Conservation (phyloP, 2,797 vertebrate genomes). For the Sebastes baramenuke region DNA sequence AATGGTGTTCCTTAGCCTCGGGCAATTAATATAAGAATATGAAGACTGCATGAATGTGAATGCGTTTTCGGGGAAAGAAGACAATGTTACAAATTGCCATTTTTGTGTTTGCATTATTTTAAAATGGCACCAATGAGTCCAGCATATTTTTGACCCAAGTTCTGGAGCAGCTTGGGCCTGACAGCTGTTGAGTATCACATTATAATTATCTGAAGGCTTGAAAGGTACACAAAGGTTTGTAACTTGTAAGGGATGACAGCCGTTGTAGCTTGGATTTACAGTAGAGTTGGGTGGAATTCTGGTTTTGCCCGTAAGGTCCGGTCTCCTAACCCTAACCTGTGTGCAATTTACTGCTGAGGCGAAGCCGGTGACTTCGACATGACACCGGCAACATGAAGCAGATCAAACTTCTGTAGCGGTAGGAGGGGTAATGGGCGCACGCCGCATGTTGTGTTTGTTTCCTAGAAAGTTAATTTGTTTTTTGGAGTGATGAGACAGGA, state of each 20-base stretch:
- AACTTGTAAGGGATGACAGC: not conserved
- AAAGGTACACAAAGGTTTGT: not conserved
- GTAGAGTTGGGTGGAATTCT: not conserved
- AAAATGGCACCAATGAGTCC: not conserved
- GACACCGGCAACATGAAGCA: too few species aligned
- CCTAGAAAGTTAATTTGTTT: not conserved
- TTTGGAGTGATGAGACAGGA: not conserved
- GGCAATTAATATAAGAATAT: not conserved
- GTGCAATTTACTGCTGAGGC: too few species aligned
- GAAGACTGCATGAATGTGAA: not conserved
- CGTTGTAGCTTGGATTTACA: not conserved
- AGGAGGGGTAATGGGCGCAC: fast-evolving
- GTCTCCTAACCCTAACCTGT: too few species aligned
- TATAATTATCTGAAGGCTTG: not conserved
- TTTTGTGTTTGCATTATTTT: not conserved
- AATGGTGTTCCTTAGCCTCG: slow-evolving; percentile 19
- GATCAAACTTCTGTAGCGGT: too few species aligned
- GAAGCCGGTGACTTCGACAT: too few species aligned
- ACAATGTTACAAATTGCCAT: not conserved
- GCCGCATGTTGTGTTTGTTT: not conserved
- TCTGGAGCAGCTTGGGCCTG: not conserved
- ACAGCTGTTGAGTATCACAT: too few species aligned
- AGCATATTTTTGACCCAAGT: not conserved
- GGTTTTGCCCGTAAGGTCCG: too few species aligned
- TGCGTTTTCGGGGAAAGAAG: not conserved